Percentiles rank a stretch among this genome's conserved stretches.
phyloP scores from a whole-genome alignment of 2,888 invertebrate species.

The Suillia variegata region DNA sequence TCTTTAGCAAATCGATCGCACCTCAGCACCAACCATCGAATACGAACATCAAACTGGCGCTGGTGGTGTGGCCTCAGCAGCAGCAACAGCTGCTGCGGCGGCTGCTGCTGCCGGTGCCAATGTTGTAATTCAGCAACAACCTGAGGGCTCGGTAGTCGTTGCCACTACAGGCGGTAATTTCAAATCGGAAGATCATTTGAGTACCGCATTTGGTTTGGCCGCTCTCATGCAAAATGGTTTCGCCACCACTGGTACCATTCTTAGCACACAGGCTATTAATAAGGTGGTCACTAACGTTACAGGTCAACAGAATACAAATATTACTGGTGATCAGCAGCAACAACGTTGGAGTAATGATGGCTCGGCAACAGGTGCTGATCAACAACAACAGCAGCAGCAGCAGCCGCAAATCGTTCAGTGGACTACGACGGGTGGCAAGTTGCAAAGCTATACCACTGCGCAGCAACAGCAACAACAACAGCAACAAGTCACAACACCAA shows the following conservation, averaged over 20 bases:
- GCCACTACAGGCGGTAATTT: constrained; percentile 58
- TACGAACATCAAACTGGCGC: constrained; percentile 55
- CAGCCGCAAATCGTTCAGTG: constrained; percentile 56
- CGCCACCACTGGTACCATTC: constrained; percentile 68
- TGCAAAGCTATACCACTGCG: constrained; percentile 69
- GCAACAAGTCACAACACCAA: constrained; percentile 46
- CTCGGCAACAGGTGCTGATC: constrained; percentile 31
- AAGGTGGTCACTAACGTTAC: constrained; percentile 42
- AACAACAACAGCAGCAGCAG: constrained; percentile 34
- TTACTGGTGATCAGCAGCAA: too few species aligned
- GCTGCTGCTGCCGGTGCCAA: constrained; percentile 38
- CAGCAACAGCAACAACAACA: constrained; percentile 47
- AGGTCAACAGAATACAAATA: constrained; percentile 28
- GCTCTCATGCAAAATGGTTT: constrained; percentile 70
- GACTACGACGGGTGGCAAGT: constrained; percentile 77
- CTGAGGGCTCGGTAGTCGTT: constrained; percentile 47
- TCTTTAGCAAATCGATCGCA: constrained; percentile 59
- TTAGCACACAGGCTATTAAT: constrained; percentile 58
- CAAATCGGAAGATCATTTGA: constrained; percentile 75
- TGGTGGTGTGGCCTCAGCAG: constrained; percentile 42
- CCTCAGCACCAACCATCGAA: constrained; percentile 60
- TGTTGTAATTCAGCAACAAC: constrained; percentile 41
- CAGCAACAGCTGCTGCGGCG: constrained; percentile 36
- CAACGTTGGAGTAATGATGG: constrained; percentile 46
- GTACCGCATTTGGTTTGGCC: constrained; percentile 74